phyloP scores from a whole-genome alignment of 2,888 invertebrate species.

The Noctua comes region DNA sequence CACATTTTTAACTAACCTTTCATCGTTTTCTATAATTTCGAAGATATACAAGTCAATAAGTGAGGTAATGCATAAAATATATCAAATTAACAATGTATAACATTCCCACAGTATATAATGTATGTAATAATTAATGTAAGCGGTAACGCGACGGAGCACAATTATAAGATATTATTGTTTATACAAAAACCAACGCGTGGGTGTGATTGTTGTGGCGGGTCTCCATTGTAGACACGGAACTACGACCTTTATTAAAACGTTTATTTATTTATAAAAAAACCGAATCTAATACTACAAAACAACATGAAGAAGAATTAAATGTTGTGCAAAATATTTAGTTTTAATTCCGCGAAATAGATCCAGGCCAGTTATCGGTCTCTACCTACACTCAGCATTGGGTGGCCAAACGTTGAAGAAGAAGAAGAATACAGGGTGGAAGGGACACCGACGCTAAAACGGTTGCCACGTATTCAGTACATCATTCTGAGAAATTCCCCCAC shows the following conservation, averaged over 20 bases:
- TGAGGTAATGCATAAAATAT: conserved; percentile 60
- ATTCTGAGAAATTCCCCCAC: too few species aligned
- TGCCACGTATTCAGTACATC: too few species aligned
- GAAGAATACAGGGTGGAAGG: too few species aligned
- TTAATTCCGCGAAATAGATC: too few species aligned
- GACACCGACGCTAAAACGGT: too few species aligned
- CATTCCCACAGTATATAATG: conserved; percentile 40
- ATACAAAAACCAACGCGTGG: conserved; percentile 78
- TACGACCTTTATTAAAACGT: background rate
- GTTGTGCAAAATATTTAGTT: too few species aligned
- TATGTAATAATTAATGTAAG: conserved; percentile 78
- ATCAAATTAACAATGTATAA: conserved; percentile 61
- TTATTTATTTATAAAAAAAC: background rate
- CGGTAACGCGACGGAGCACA: conserved; percentile 74
- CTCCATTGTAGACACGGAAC: conserved; percentile 67
- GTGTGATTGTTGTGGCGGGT: conserved; percentile 73
- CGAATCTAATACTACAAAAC: too few species aligned
- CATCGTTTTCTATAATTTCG: conserved; percentile 17
- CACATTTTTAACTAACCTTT: conserved; percentile 7
- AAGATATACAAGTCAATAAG: conserved; percentile 60
- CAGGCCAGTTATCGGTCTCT: too few species aligned
- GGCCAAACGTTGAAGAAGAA: too few species aligned
- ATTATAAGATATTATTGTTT: conserved; percentile 78
- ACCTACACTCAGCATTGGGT: too few species aligned
- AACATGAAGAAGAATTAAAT: too few species aligned